A percentile compares a stretch with the other conserved stretches of the same genome.
phyloP scores from a whole-genome alignment of 2,888 invertebrate genomes.

The Cremastobaeus sp. region DNA sequence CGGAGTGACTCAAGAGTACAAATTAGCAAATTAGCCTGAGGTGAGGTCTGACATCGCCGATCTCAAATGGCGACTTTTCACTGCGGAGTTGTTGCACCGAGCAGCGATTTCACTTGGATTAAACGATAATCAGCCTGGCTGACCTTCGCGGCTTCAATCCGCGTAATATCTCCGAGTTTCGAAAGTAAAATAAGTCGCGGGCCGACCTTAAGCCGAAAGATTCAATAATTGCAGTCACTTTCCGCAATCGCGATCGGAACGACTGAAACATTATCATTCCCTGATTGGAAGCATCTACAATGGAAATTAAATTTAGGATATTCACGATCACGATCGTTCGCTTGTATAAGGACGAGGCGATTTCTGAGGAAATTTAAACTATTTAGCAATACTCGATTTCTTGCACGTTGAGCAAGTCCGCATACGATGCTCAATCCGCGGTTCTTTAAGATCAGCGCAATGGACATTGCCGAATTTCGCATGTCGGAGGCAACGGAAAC shows the following conservation, averaged over 20 bases:
- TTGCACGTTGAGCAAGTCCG: constrained; percentile 16
- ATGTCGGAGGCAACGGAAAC: constrained; percentile 15
- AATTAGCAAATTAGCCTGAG: constrained; percentile 54
- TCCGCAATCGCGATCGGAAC: neutral
- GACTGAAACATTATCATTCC: too few species aligned
- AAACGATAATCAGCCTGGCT: constrained; percentile 55
- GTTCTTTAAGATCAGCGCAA: constrained; percentile 12
- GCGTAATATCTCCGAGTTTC: constrained; percentile 57
- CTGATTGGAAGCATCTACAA: too few species aligned
- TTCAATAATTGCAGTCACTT: neutral
- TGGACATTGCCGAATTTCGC: constrained; percentile 32
- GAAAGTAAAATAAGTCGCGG: constrained; percentile 55
- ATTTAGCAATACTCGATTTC: constrained; percentile 14
- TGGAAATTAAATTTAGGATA: too few species aligned
- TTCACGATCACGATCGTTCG: too few species aligned
- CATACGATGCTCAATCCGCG: constrained; percentile 21
- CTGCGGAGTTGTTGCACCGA: constrained; percentile 45
- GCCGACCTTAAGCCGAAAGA: constrained; percentile 24
- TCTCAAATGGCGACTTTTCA: constrained; percentile 50
- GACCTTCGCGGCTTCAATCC: constrained; percentile 60
- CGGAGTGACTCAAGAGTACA: constrained; percentile 52
- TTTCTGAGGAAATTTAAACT: neutral
- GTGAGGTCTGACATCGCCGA: constrained; percentile 47
- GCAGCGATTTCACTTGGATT: constrained; percentile 58
- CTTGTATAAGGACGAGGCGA: too few species aligned